Conservation (phyloP, 2,888 invertebrate species). For the Trimorus sp. region DNA sequence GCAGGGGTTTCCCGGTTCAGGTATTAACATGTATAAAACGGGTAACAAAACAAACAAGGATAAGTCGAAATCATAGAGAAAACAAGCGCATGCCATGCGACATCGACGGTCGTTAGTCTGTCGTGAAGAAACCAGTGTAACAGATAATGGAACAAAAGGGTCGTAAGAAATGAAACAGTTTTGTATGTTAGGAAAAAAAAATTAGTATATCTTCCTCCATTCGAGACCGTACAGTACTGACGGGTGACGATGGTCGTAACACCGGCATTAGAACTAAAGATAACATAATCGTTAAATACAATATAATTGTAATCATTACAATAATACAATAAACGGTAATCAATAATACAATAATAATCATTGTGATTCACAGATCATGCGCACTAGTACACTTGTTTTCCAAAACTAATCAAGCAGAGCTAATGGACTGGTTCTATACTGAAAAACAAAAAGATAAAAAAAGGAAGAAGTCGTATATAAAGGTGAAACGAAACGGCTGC, state of each 20-base stretch:
- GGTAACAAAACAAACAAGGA: slow-evolving; percentile 19
- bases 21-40: too few species aligned
- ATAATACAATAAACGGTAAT: slow-evolving; percentile 48
- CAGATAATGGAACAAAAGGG: too few species aligned
- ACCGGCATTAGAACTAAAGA: slow-evolving; percentile 55
- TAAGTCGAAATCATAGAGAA: slow-evolving; percentile 21
- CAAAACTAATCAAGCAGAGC: slow-evolving; percentile 47
- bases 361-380: slow-evolving; percentile 79
- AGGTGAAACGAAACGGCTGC: too few species aligned
- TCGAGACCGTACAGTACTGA: too few species aligned
- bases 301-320: slow-evolving; percentile 61
- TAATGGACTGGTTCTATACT: slow-evolving; percentile 21
- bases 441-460: slow-evolving; percentile 6
- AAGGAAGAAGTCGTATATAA: neutral
- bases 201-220: too few species aligned
- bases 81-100: slow-evolving; percentile 78
- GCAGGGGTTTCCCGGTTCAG: too few species aligned
- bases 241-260: too few species aligned
- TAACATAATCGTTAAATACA: slow-evolving; percentile 62
- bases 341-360: neutral
- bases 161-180: too few species aligned
- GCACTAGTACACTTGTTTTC: slow-evolving; percentile 74
- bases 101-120: slow-evolving; percentile 63
- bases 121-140: too few species aligned
- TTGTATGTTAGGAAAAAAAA: too few species aligned